These are phyloP conservation scores for Hymenopus coronatus DNA, from an alignment of 2,888 invertebrate species.

Conservation along the genomic window DNA sequence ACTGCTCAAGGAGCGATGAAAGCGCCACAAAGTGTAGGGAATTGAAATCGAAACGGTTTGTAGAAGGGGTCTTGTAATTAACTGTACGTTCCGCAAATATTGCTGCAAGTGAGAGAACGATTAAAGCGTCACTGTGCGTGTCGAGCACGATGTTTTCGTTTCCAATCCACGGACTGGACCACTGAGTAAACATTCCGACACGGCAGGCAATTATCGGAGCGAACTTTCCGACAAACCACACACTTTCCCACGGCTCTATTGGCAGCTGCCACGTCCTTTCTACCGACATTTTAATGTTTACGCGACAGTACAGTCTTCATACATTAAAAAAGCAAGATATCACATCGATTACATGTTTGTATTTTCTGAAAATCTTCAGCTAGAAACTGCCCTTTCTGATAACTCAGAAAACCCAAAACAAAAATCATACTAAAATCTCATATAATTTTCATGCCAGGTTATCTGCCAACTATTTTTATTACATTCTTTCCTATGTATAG, in stretches of 20 bases:
- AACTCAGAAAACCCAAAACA: too few species aligned
- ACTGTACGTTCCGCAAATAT: background rate
- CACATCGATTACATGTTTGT: too few species aligned
- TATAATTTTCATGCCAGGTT: too few species aligned
- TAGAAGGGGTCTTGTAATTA: background rate
- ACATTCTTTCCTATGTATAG: too few species aligned
- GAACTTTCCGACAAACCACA: background rate
- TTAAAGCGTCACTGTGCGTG: background rate
- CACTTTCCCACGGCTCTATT: background rate
- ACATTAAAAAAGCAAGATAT: too few species aligned
- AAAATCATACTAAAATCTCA: too few species aligned
- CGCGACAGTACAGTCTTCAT: too few species aligned
- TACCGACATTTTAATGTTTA: too few species aligned
- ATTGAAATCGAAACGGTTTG: background rate
- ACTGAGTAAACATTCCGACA: background rate
- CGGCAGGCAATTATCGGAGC: background rate
- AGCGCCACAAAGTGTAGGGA: background rate
- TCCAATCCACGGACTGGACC: background rate
- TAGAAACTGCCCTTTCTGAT: too few species aligned
- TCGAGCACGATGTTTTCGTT: background rate
- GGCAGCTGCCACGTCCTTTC: too few species aligned
- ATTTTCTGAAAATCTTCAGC: too few species aligned
- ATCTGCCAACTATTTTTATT: too few species aligned
- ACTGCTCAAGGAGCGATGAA: background rate
- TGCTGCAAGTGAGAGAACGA: background rate